Evolutionary conservation across 2,797 vertebrate species (phyloP), one percentile per base, ranked within the genome.

Genomic region (Acanthurus lineatus): DNA sequence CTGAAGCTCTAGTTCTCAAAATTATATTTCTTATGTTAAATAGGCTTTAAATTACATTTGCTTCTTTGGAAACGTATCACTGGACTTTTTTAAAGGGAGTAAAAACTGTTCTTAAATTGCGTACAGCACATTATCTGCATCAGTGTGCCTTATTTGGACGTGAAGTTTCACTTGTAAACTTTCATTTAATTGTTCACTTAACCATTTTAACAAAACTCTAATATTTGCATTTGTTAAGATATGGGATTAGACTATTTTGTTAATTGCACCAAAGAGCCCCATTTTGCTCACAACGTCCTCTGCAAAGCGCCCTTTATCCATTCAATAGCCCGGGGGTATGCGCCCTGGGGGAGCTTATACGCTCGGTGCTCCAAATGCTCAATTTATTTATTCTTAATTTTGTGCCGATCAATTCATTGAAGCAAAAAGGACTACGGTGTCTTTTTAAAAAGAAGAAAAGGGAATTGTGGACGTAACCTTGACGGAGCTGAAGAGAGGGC

Each of bases 331-430:
- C 95, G 93, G 95, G 97, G 97, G 94, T 97, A 96, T 97, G 97
- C 97, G 97, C 97, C 96, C 97, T 96, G 97, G 97, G 97, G 96
- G 97, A 97, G 97, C 97, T 98, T 97, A 97, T 96, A 96, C 96
- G 95, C 96, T 94, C 92, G 94, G 93, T 97, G 96, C 97, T 97
- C 96, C 96, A 99, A 99, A 98, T 97, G 96, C 97, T 97, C 97
- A 95, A 97, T 99, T 98, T 99, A 99, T 99, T 99, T 99, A 98
- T 99, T 99, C 98, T 98, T 99, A 99, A 99, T 99, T 99, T 99
- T 98, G 97, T 97, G 97, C 96, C 97, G 97, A 99, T 99, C 98
- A 99, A 96, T 99, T 99, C 98, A 99, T 98, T 97, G 97, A 98
- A 99, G 97, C 95, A 97, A 97, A 98, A 99, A 97, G 96, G 97